phyloP scores from a whole-genome alignment of 37 sponge, comb jelly and placozoan genomes.

The Amphimedon queenslandica region DNA sequence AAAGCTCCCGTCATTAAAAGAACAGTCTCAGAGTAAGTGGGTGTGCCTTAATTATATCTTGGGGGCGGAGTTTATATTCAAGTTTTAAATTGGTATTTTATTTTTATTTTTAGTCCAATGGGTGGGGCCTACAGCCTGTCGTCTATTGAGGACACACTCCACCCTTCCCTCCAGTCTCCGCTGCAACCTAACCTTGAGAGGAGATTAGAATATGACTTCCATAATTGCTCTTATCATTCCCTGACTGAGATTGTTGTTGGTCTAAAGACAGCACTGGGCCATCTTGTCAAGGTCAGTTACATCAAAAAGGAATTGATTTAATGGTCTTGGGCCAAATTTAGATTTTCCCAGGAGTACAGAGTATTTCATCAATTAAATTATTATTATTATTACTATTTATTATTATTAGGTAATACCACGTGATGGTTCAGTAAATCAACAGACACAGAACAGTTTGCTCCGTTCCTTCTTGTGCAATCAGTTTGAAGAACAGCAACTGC shows the following conservation, averaged over 20 bases:
- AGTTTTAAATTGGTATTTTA: too few relatives aligned
- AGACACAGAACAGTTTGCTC: too few relatives aligned
- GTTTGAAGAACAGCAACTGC: too few relatives aligned
- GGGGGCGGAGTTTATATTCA: too few relatives aligned
- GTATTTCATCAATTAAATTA: too few relatives aligned
- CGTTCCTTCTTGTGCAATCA: too few relatives aligned
- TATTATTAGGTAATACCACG: not conserved
- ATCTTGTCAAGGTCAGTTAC: constrained; percentile 60
- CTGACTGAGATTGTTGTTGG: constrained; percentile 57
- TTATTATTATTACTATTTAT: too few relatives aligned
- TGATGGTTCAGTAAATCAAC: not conserved
- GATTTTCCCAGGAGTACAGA: too few relatives aligned
- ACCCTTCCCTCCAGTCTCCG: not conserved
- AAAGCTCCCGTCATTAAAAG: not conserved
- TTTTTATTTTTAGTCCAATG: not conserved
- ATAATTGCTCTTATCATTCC: constrained; percentile 53
- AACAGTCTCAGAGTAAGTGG: not conserved
- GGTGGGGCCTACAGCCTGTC: not conserved
- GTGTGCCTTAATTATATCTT: not conserved
- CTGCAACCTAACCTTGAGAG: constrained; percentile 18
- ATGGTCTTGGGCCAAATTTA: too few relatives aligned
- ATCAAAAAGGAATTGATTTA: too few relatives aligned
- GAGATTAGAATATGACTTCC: constrained; percentile 70
- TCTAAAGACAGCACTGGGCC: constrained; percentile 53
- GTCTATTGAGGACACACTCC: not conserved